phyloP scores from a whole-genome alignment of 2,797 vertebrate genomes.

The Mormyrus proboscirostris region DNA sequence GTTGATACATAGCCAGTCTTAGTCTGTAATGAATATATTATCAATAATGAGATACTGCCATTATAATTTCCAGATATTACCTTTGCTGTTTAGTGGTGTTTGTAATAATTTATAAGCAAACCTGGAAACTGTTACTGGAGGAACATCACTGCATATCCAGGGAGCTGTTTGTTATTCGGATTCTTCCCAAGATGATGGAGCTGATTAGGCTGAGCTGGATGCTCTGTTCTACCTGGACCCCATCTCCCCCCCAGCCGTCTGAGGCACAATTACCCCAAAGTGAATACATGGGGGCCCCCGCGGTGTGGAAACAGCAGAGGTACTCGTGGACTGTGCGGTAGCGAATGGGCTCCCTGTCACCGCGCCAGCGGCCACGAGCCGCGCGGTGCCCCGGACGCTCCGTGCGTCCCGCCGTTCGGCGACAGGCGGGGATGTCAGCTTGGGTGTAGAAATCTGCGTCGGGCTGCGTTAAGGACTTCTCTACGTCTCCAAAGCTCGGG shows the following conservation, averaged over 20 bases:
- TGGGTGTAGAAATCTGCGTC: not conserved
- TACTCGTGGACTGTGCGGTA: no score
- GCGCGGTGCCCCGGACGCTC: not conserved
- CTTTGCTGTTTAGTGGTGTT: not conserved
- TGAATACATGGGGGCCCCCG: not conserved
- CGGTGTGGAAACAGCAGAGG: not conserved
- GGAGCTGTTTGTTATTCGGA: not conserved
- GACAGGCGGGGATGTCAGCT: not conserved
- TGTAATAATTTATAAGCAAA: conserved; percentile 2
- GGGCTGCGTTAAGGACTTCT: not conserved
- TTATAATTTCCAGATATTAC: conserved; percentile 10
- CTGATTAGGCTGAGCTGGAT: not conserved
- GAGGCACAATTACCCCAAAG: not conserved
- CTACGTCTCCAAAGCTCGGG: not conserved
- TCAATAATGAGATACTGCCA: not conserved
- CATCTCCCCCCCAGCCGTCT: not conserved
- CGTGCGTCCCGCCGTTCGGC: not conserved
- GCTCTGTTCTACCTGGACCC: not conserved
- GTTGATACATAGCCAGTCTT: not conserved
- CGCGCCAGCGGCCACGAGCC: not conserved
- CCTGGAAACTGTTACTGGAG: not conserved
- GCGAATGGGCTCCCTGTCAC: not conserved
- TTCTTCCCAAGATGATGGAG: not conserved
- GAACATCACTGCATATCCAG: not conserved
- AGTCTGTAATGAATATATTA: conserved; percentile 5